These are phyloP conservation scores for Remorina albescens DNA, from an alignment of 2,797 vertebrate genomes.

Conservation along the genomic window DNA sequence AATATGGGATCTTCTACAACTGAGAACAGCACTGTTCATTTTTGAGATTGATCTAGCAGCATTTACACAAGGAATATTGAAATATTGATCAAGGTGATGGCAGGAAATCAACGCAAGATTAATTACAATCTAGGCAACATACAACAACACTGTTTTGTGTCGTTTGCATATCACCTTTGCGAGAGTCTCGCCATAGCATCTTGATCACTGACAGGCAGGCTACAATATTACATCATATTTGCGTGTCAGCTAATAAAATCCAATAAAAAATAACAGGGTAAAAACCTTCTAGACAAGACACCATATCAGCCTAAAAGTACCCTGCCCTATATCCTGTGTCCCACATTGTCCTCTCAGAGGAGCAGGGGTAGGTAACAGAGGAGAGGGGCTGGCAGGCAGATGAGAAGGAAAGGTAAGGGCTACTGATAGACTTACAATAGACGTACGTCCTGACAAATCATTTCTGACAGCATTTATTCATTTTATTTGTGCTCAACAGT, in stretches of 20 bases:
- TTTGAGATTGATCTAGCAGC: slow-evolving; percentile 55
- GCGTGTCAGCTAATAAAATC: slow-evolving; percentile 43
- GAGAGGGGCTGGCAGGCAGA: slow-evolving; percentile 40
- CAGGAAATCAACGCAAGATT: slow-evolving; percentile 57
- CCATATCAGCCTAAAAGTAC: slow-evolving; percentile 41
- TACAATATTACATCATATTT: slow-evolving; percentile 10
- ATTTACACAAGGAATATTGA: slow-evolving; percentile 55
- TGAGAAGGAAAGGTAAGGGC: slow-evolving; percentile 21
- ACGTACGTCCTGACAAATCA: not conserved
- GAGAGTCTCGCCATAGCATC: slow-evolving; percentile 8
- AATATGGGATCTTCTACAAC: slow-evolving; percentile 35
- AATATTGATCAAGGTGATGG: slow-evolving; percentile 55
- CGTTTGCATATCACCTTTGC: slow-evolving; percentile 58
- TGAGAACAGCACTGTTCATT: slow-evolving; percentile 37
- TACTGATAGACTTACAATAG: slow-evolving; percentile 8
- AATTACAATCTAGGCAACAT: slow-evolving; percentile 48
- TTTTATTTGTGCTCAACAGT: not conserved
- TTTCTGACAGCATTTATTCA: slow-evolving; percentile 11
- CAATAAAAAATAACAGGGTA: slow-evolving; percentile 18
- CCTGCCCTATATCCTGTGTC: slow-evolving; percentile 60
- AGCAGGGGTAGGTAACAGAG: slow-evolving; percentile 44
- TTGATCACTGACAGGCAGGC: slow-evolving; percentile 2
- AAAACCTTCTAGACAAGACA: slow-evolving; percentile 46
- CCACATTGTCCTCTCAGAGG: slow-evolving; percentile 53
- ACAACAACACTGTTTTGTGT: slow-evolving; percentile 33